Conservation (phyloP, 1,140 invertebrate genomes). For the Nebria ingens region DNA sequence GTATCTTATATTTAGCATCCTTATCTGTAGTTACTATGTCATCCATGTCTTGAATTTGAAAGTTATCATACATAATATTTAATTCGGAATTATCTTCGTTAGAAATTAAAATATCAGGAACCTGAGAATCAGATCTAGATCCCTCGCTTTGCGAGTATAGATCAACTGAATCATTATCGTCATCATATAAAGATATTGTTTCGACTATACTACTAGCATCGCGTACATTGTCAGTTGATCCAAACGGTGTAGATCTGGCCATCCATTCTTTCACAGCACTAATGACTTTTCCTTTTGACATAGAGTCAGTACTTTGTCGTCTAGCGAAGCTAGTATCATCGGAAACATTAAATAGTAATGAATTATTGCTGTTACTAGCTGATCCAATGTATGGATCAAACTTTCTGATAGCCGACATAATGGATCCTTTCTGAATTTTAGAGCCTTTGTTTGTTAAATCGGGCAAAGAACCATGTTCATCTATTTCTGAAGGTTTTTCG, state of each 20-base stretch:
- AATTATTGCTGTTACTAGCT: conserved; percentile 21
- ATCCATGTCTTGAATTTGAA: neutral
- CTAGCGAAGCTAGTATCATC: neutral
- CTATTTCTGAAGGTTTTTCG: conserved; percentile 17
- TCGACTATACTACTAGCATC: conserved; percentile 19
- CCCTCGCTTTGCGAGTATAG: conserved; percentile 9
- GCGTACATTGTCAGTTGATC: conserved; percentile 23
- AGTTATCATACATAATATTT: neutral
- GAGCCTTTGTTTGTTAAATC: conserved; percentile 21
- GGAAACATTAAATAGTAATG: conserved; percentile 15
- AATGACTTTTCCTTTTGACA: conserved; percentile 26
- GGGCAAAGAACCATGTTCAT: conserved; percentile 29
- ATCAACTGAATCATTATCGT: conserved; percentile 21
- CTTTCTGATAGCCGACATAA: conserved; percentile 25
- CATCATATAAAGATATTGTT: conserved; percentile 17
- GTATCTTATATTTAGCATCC: neutral
- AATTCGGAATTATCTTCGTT: conserved; percentile 13
- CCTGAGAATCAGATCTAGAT: conserved; percentile 14
- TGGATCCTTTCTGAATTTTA: conserved; percentile 15
- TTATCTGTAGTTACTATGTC: neutral
- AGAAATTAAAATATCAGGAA: conserved; percentile 21
- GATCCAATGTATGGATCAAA: conserved; percentile 25
- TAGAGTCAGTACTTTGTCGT: conserved; percentile 22
- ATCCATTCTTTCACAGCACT: conserved; percentile 30
- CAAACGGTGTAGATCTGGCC: conserved; percentile 23